Base-by-base conservation (phyloP, 2,888 invertebrate genomes). In the Athalia cordata region DNA sequence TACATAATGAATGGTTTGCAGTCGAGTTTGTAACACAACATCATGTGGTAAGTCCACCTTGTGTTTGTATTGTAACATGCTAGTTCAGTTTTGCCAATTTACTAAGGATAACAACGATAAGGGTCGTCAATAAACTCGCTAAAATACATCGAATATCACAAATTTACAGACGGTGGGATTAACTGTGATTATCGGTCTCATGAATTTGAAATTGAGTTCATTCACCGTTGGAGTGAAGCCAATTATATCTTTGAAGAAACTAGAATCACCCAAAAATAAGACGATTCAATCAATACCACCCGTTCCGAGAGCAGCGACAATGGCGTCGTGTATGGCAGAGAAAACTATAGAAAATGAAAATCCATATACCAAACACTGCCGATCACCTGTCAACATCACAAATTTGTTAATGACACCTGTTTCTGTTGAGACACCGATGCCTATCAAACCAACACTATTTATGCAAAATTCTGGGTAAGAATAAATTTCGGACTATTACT, bases 231-330 rank as follows among this genome's bases (percentile, higher is more conserved):
- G 78, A 59, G 47, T 61, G 52, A 79, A 83, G 80, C 62, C 81
- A 70, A 83, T 81, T 62, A 76, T 88, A n/a, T 80, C 86, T 4
- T 87, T 90, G 29, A 89, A 89, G 80, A 89, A 87, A 82, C 82
- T 90, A n/a, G 86, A 86, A 76, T 82, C 84, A n/a, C 78, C 78
- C 9, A 66, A 74, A 4, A 81, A 75, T 45, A 81, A 80, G 52
- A 77, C 76, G 74, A 75, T 76, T 70, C 55, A 68, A n/a, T 9
- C 50, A 61, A 3, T n/a, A 55, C 78, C 76, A 13, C 70, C 76
- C 75, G 78, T 13, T 68, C 65, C 79, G 67, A 78, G 72, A 15
- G 43, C 67, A 43, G 29, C 43, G 52, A 43, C 11, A 50, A 49
- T 77, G 70, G 76, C 65, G 52, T 66, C 5, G 70, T 9, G 72